These are phyloP conservation scores for Myotis davidii DNA, from an alignment of 2,113 vertebrate species.

Conservation along the genomic window DNA sequence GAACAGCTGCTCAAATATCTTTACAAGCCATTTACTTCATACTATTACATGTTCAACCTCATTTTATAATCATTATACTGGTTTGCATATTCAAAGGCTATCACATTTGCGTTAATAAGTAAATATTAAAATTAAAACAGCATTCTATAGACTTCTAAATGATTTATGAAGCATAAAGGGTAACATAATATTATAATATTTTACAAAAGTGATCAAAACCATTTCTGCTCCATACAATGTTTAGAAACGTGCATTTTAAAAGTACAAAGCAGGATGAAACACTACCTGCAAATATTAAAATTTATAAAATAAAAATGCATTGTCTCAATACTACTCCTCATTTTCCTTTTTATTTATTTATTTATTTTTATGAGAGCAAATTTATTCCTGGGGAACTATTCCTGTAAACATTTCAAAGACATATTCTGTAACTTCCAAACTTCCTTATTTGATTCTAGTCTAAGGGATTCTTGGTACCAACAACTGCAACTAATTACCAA, in stretches of 20 bases:
- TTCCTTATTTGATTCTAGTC: neutral
- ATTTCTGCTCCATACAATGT: neutral
- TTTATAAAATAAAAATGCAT: neutral
- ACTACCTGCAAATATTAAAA: neutral
- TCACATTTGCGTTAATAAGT: neutral
- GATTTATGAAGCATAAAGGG: neutral
- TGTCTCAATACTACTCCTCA: neutral
- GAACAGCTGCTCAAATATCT: neutral
- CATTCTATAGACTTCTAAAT: neutral
- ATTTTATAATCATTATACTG: neutral
- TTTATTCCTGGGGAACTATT: neutral
- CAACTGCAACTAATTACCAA: neutral
- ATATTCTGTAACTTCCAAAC: neutral
- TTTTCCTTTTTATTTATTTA: neutral
- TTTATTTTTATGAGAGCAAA: neutral
- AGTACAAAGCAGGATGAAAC: neutral
- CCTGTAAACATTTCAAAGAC: neutral
- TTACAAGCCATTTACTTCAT: neutral
- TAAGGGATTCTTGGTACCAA: neutral
- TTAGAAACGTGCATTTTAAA: neutral
- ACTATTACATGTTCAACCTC: accelerated
- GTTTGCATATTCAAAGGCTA: neutral
- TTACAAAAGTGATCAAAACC: neutral
- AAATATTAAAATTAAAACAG: neutral
- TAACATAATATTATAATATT: neutral